Base-by-base conservation (phyloP, 2,797 vertebrate species). In the Passerculus sandwichensis region DNA sequence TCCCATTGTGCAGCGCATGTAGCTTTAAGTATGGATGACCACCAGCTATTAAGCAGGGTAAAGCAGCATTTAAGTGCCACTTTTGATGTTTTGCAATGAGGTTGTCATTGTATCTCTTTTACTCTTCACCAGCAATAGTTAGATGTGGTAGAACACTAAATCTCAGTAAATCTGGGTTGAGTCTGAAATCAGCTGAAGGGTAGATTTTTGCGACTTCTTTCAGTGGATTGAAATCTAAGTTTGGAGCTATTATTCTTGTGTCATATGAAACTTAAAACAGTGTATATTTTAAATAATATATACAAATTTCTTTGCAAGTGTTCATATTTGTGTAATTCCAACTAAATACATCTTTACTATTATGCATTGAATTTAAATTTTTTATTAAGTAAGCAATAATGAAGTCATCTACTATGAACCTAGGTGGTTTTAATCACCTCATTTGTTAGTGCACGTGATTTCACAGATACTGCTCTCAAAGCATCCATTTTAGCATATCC, bases 1-100 rank as follows among this genome's bases (percentile, higher is more conserved):
- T 10, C 9, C 27, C 10, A 25, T 50, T 64, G 0, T 11, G 36
- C 62, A 78, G 45, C 0, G 0, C 19, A 10, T 1, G 1, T 18
- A 64, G 53, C 67, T 73, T 66, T 14, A 38, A 3, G 0, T 12
- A 2, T 0, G 9, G 51, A 56, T 2, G 1, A n/a, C 34, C 26
- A 23, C 25, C 20, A 84, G 26, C 32, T 61, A 2, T 14, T 26
- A 57, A 44, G 26, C 32, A 19, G 34, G 30, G 20, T 57, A 76
- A 83, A 56, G 15, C 10, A 50, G 40, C 15, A 29, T 36, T 50
- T 72, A 67, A 64, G 30, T 34, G 30, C 27, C 23, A 40, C 11
- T 81, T 9, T 11, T 17, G 5, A n/a, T 4, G 7, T 47, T 88
- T 60, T 56, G 45, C n/a, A 30, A 14, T 45, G 29, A 48, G 21